A percentile compares a stretch with the other conserved stretches of the same genome.
Evolutionary conservation across 2,888 invertebrate genomes (phyloP).

Genomic region (Parnassius orleans): DNA sequence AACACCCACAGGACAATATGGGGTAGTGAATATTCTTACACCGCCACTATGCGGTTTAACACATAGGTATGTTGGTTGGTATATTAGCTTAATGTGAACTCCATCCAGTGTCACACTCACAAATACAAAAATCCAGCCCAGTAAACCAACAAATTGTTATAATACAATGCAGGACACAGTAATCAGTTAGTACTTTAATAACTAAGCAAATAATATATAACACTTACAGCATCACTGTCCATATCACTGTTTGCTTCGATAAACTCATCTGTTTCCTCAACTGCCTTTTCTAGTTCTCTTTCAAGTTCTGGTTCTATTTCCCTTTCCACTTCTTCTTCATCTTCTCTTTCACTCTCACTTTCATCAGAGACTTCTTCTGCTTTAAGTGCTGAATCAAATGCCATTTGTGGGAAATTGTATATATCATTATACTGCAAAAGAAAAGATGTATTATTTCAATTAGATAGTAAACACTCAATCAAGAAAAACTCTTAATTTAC

Average conservation of each 20-base stretch:
- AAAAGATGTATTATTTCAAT: neutral
- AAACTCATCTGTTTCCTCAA: constrained; percentile 83
- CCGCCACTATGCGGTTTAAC: no score
- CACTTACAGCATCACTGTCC: constrained; percentile 69
- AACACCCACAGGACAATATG: no score
- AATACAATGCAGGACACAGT: no score
- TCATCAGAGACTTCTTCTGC: constrained; percentile 91
- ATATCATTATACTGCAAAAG: constrained; percentile 94
- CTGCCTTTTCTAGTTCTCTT: constrained; percentile 82
- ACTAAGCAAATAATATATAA: neutral
- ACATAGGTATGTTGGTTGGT: no score
- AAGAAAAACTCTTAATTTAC: no score
- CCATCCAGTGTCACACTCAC: no score
- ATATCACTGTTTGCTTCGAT: constrained; percentile 87
- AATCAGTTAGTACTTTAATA: no score
- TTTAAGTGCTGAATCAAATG: constrained; percentile 95
- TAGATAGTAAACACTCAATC: no score
- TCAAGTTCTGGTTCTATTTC: constrained; percentile 83
- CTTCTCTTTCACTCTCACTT: constrained; percentile 84
- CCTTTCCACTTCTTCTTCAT: constrained; percentile 80
- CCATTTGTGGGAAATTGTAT: constrained; percentile 98
- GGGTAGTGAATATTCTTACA: no score
- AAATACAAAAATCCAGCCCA: no score
- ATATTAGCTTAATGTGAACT: no score
- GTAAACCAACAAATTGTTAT: no score